Percentiles rank a stretch among this genome's conserved stretches.
phyloP scores from a whole-genome alignment of 2,888 invertebrate species.

The Diarsia rubi region DNA sequence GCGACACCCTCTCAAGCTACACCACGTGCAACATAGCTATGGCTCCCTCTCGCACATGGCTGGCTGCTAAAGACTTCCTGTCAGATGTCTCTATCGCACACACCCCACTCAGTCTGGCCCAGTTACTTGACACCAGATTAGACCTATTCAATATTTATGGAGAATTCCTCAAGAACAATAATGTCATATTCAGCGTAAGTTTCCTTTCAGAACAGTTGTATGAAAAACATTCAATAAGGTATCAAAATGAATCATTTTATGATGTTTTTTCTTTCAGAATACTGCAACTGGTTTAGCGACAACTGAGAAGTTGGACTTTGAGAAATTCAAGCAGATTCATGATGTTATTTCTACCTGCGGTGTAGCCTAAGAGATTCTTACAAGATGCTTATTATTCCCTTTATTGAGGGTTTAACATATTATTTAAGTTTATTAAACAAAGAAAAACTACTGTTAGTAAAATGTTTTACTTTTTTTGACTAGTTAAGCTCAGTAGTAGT shows the following conservation, averaged over 20 bases:
- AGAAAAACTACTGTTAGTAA: slow-evolving; percentile 9
- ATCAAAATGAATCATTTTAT: not conserved
- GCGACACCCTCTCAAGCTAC: slow-evolving; percentile 89
- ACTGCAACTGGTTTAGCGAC: slow-evolving; percentile 85
- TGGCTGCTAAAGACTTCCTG: slow-evolving; percentile 87
- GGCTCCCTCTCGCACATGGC: slow-evolving; percentile 91
- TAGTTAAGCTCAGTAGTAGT: not conserved
- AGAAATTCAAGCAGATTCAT: slow-evolving; percentile 85
- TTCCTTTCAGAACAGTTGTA: slow-evolving; percentile 14
- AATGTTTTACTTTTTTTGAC: slow-evolving; percentile 15
- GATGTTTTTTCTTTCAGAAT: slow-evolving; percentile 76
- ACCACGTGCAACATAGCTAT: slow-evolving; percentile 91
- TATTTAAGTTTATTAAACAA: slow-evolving; percentile 25
- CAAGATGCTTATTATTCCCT: slow-evolving; percentile 16
- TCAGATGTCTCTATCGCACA: slow-evolving; percentile 92
- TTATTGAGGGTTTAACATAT: slow-evolving; percentile 17
- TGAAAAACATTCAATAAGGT: slow-evolving; percentile 4
- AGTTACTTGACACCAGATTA: slow-evolving; percentile 89
- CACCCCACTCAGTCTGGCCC: slow-evolving; percentile 91
- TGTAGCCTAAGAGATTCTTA: slow-evolving; percentile 69
- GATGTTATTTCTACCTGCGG: slow-evolving; percentile 83
- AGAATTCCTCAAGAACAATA: slow-evolving; percentile 88
- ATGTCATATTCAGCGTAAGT: slow-evolving; percentile 88
- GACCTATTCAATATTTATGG: slow-evolving; percentile 93
- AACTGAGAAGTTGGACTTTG: slow-evolving; percentile 85